Percentiles rank a stretch among this genome's conserved stretches.
Conservation (phyloP, 2,888 invertebrate species). For the Cheilosia variabilis region DNA sequence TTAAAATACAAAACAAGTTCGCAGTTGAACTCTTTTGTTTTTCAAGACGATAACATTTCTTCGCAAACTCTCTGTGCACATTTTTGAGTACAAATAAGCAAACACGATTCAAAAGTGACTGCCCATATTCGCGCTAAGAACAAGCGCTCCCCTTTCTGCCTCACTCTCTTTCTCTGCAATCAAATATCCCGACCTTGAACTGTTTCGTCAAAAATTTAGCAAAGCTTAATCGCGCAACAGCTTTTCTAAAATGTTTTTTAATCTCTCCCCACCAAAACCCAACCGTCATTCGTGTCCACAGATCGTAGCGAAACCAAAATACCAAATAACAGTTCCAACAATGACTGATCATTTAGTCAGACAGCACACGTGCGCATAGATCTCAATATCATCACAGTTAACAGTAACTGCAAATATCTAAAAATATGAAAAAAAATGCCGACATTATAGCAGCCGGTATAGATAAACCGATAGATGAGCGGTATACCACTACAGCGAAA, state of each 20-base stretch:
- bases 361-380: slow-evolving; percentile 61
- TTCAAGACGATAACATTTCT: slow-evolving; percentile 75
- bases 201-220: neutral
- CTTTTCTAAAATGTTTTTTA: neutral
- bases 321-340: slow-evolving; percentile 34
- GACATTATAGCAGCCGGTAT: slow-evolving; percentile 34
- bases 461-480: slow-evolving; percentile 33
- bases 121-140: no score
- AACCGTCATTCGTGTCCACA: neutral
- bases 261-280: neutral
- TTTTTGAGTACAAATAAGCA: slow-evolving; percentile 76
- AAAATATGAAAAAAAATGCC: slow-evolving; percentile 28
- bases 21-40: slow-evolving; percentile 66
- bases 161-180: neutral
- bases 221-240: slow-evolving; percentile 13
- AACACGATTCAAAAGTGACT: slow-evolving; percentile 50
- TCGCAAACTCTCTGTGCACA: slow-evolving; percentile 38
- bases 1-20: slow-evolving; percentile 34
- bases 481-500: slow-evolving; percentile 29
- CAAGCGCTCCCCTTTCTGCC: neutral
- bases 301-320: neutral
- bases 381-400: slow-evolving; percentile 58
- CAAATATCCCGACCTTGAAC: slow-evolving; percentile 38
- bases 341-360: slow-evolving; percentile 46
- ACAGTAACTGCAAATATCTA: slow-evolving; percentile 67